Evolutionary conservation across 2,113 vertebrate genomes (phyloP).

Genomic region (Notarius quadriscutis): DNA sequence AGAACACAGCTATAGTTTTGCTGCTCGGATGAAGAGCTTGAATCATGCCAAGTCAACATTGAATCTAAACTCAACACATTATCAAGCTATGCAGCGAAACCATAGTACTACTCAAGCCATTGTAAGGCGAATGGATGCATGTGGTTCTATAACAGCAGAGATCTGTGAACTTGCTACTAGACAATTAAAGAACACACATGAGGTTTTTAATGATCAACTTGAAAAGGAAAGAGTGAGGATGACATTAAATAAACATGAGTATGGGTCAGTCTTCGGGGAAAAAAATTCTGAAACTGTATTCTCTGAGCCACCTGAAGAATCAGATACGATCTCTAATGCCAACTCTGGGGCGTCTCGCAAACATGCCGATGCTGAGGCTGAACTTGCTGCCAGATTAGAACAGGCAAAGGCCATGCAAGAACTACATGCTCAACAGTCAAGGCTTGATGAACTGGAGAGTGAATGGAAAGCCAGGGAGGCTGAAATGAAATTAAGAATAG

Average conservation of each 20-base stretch:
- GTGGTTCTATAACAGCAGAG: conserved; percentile 13
- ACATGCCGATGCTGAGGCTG: conserved; percentile 37
- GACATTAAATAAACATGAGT: conserved; percentile 40
- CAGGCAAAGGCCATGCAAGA: conserved; percentile 34
- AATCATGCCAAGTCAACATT: background rate
- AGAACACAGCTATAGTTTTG: background rate
- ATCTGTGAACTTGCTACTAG: conserved; percentile 29
- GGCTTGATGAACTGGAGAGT: conserved; percentile 33
- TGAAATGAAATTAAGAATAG: conserved; percentile 44
- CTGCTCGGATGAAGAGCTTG: background rate
- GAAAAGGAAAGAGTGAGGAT: conserved; percentile 43
- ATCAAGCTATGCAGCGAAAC: conserved; percentile 48
- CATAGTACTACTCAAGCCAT: conserved; percentile 37
- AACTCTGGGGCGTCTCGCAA: conserved; percentile 24
- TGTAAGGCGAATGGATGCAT: conserved; percentile 46
- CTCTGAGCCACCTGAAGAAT: conserved; percentile 20
- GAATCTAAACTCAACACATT: conserved; percentile 11
- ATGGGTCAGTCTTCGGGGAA: conserved; percentile 41
- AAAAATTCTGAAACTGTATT: conserved; percentile 38
- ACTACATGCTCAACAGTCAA: conserved; percentile 35
- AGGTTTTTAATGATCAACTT: conserved; percentile 32
- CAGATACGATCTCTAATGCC: background rate
- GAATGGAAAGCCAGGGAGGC: conserved; percentile 44
- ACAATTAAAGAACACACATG: conserved; percentile 28
- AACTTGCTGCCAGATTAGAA: conserved; percentile 41